Conservation (phyloP, 2,797 vertebrate genomes). For the Squalus acanthias region DNA sequence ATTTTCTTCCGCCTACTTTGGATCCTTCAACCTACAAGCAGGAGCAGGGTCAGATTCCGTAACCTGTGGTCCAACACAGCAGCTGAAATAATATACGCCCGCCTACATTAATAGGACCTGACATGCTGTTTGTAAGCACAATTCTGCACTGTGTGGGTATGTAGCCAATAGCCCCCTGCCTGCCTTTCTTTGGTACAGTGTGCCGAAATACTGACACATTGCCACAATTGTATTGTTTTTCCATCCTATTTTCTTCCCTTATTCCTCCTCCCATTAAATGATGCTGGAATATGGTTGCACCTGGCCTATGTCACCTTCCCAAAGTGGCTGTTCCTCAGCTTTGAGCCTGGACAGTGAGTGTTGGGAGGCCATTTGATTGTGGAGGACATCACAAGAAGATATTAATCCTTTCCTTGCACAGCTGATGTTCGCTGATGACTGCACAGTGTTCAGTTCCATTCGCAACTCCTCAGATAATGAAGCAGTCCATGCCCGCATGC, state of each 20-base stretch:
- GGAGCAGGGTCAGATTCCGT: too few species aligned
- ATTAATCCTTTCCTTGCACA: too few species aligned
- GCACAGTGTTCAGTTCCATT: too few species aligned
- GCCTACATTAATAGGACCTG: too few species aligned
- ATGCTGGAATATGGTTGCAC: background rate
- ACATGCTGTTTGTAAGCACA: background rate
- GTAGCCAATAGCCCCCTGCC: background rate
- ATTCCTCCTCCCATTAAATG: too few species aligned
- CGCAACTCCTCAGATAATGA: too few species aligned
- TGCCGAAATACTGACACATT: background rate
- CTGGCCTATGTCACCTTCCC: background rate
- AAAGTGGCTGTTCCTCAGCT: background rate
- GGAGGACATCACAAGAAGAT: too few species aligned
- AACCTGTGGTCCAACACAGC: background rate
- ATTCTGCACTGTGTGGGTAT: background rate
- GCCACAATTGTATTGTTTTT: background rate
- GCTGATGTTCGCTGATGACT: too few species aligned
- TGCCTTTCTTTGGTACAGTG: background rate
- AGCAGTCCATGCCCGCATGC: too few species aligned
- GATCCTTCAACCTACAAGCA: too few species aligned
- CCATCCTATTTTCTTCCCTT: background rate
- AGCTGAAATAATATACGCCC: background rate
- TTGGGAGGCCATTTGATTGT: background rate
- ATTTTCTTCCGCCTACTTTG: too few species aligned
- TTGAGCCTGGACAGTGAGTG: background rate